Conservation (phyloP, 2,113 vertebrate species). For the Willisornis vidua region DNA sequence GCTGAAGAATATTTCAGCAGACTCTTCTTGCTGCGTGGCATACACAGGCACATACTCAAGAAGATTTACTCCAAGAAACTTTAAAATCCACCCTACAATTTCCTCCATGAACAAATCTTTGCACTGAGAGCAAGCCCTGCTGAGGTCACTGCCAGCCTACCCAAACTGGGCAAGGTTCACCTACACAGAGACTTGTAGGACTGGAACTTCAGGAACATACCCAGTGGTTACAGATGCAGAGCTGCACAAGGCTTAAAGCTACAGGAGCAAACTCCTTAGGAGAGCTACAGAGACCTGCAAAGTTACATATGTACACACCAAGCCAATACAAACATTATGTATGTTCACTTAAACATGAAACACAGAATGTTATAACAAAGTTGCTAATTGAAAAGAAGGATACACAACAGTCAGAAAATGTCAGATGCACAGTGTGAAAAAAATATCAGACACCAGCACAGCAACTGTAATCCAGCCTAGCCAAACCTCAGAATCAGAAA, state of each 20-base stretch:
- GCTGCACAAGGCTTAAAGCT: neutral
- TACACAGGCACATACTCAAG: neutral
- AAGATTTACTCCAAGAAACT: neutral
- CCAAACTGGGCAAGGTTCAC: neutral
- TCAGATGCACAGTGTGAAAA: neutral
- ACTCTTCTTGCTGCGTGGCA: neutral
- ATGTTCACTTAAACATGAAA: neutral
- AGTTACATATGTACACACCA: rapidly evolving
- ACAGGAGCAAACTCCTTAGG: neutral
- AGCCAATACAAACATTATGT: neutral
- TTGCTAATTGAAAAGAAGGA: neutral
- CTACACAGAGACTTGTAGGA: constrained; percentile 18
- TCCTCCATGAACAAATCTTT: neutral
- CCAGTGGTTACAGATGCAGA: neutral
- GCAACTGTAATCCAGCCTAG: neutral
- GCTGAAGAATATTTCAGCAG: neutral
- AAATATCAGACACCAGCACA: rapidly evolving
- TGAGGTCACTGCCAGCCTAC: neutral
- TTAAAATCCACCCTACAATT: neutral
- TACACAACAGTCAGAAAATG: neutral
- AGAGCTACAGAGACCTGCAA: neutral
- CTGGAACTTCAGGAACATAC: neutral
- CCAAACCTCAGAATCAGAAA: constrained; percentile 13
- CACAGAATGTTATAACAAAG: neutral
- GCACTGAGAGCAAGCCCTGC: neutral